A percentile compares a stretch with the other conserved stretches of the same genome.
Evolutionary conservation across 1,140 invertebrate species (phyloP).

Genomic region (Brachionus plicatilis): DNA sequence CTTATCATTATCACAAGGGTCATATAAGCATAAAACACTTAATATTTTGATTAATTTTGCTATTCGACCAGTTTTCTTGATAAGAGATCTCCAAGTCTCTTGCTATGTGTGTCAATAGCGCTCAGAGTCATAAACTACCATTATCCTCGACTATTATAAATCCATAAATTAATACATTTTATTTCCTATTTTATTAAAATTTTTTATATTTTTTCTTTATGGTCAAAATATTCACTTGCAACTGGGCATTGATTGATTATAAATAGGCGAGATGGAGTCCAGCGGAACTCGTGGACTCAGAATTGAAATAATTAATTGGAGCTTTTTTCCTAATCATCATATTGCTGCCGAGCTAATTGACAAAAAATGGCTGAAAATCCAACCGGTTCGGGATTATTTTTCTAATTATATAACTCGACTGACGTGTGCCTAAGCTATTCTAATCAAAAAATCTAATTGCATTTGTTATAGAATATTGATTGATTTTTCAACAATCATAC

Average conservation of each 20-base stretch:
- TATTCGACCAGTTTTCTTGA: neutral
- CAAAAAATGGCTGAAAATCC: neutral
- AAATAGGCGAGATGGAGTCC: neutral
- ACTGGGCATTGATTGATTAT: neutral
- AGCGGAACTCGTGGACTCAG: neutral
- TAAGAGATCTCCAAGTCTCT: neutral
- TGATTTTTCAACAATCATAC: neutral
- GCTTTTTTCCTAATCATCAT: neutral
- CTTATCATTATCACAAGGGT: neutral
- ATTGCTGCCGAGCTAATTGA: neutral
- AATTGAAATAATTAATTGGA: neutral
- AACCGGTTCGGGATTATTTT: neutral
- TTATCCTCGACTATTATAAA: neutral
- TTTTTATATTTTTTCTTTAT: neutral
- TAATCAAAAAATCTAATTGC: constrained; percentile 1
- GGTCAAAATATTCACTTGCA: neutral
- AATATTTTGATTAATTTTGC: constrained; percentile 3
- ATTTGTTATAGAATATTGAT: neutral
- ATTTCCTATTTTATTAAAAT: neutral
- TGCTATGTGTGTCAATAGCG: neutral
- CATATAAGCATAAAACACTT: constrained; percentile 1
- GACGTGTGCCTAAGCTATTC: neutral
- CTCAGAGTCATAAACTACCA: neutral
- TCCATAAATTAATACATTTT: constrained; percentile 2
- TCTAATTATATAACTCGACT: neutral